These are phyloP conservation scores for Falco concolor DNA, from an alignment of 2,797 vertebrate genomes.

Conservation along the genomic window DNA sequence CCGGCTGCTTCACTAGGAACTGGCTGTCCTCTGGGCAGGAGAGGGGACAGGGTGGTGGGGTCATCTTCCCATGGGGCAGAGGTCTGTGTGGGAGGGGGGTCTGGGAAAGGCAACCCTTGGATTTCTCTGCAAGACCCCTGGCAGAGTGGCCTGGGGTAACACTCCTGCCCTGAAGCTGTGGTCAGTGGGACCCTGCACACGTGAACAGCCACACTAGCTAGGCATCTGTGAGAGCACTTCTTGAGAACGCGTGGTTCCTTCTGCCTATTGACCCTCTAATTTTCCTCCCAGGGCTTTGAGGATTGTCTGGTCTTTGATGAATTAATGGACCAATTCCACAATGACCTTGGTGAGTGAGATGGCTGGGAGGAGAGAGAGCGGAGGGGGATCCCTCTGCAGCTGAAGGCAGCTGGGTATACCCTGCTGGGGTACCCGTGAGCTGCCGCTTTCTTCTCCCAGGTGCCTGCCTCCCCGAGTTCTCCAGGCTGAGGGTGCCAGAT, in stretches of 20 bases:
- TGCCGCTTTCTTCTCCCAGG: slow-evolving; percentile 61
- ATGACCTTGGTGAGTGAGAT: slow-evolving; percentile 85
- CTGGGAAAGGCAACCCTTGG: neutral
- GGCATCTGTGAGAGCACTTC: neutral
- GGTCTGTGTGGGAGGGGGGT: neutral
- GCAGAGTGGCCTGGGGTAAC: neutral
- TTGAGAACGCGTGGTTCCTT: rapidly evolving
- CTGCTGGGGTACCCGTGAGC: neutral
- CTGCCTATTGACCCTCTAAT: neutral
- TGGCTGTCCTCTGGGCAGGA: neutral
- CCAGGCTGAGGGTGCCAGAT: slow-evolving; percentile 87
- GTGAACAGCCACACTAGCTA: neutral
- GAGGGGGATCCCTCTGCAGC: neutral
- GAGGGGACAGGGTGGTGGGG: neutral
- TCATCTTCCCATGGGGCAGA: neutral
- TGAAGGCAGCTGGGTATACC: neutral
- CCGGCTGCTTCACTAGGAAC: neutral
- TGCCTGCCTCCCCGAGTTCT: slow-evolving; percentile 86
- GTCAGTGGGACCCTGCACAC: neutral
- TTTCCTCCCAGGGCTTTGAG: slow-evolving; percentile 87
- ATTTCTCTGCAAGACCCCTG: neutral
- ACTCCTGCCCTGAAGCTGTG: neutral
- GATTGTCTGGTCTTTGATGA: slow-evolving; percentile 95
- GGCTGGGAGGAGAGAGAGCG: rapidly evolving
- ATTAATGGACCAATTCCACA: slow-evolving; percentile 86